Conservation (phyloP, 2,888 invertebrate genomes). For the Chrysolina haemoptera region DNA sequence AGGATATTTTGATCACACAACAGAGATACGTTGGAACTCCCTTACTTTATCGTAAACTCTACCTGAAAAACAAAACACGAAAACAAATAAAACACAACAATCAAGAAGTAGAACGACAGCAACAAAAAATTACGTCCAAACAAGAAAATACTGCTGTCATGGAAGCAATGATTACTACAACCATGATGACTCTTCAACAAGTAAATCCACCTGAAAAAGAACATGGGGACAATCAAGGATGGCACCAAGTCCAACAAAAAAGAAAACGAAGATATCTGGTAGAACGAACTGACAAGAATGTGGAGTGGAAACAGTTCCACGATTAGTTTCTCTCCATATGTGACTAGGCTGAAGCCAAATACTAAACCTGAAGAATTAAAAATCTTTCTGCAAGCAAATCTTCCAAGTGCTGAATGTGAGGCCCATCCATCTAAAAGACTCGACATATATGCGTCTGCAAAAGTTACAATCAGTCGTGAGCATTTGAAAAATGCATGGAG, state of each 20-base stretch:
- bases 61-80: too few species aligned
- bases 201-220: too few species aligned
- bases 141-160: too few species aligned
- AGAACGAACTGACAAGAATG: not conserved
- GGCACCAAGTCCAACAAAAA: not conserved
- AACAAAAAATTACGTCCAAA: too few species aligned
- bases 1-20: too few species aligned
- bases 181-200: too few species aligned
- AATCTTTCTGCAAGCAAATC: slow-evolving; percentile 21
- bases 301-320: not conserved
- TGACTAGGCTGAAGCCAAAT: not conserved
- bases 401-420: slow-evolving; percentile 28
- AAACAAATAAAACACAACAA: too few species aligned
- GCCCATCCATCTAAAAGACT: not conserved
- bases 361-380: slow-evolving; percentile 14
- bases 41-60: too few species aligned
- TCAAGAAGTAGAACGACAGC: too few species aligned
- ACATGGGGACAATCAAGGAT: too few species aligned
- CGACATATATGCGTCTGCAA: not conserved
- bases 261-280: not conserved
- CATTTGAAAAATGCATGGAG: slow-evolving; percentile 10
- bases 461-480: slow-evolving; percentile 1
- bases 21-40: too few species aligned
- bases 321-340: not conserved
- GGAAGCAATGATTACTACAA: too few species aligned